Conservation (phyloP, 2,113 vertebrate species). For the Oreochromis tanganicae region DNA sequence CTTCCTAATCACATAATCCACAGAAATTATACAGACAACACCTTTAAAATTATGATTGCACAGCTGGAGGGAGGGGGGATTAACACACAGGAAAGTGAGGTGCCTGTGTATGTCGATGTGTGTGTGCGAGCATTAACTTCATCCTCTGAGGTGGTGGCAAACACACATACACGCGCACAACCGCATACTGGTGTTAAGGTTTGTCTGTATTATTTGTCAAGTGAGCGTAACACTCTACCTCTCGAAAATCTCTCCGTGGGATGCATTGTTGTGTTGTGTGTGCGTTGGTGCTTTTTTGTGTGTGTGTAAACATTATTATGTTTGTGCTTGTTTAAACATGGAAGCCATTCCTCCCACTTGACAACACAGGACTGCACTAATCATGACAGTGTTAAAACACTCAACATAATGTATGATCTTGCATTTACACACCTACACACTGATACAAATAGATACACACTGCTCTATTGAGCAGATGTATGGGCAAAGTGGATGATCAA, state of each 20-base stretch:
- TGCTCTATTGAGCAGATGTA: constrained; percentile 9
- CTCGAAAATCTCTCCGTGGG: constrained; percentile 42
- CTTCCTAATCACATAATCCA: constrained; percentile 71
- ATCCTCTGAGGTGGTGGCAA: background rate
- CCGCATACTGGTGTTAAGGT: background rate
- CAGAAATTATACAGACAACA: constrained; percentile 68
- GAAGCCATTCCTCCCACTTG: constrained; percentile 69
- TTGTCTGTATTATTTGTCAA: constrained; percentile 43
- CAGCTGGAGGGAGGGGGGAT: constrained; percentile 57
- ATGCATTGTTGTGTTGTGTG: constrained; percentile 21
- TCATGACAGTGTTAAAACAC: constrained; percentile 58
- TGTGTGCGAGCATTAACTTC: background rate
- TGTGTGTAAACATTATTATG: constrained; percentile 38
- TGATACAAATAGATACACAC: background rate
- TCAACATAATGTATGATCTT: constrained; percentile 47
- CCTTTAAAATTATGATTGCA: constrained; percentile 73
- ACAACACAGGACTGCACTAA: constrained; percentile 59
- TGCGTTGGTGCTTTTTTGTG: constrained; percentile 3
- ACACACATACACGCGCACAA: background rate
- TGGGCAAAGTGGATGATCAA: constrained; percentile 31
- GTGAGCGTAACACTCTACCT: constrained; percentile 36
- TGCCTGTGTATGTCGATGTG: background rate
- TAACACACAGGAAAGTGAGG: constrained; percentile 37
- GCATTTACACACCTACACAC: constrained; percentile 19
- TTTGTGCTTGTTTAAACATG: constrained; percentile 56